Conservation (phyloP, 2,113 vertebrate genomes). For the Crotophaga sulcirostris region DNA sequence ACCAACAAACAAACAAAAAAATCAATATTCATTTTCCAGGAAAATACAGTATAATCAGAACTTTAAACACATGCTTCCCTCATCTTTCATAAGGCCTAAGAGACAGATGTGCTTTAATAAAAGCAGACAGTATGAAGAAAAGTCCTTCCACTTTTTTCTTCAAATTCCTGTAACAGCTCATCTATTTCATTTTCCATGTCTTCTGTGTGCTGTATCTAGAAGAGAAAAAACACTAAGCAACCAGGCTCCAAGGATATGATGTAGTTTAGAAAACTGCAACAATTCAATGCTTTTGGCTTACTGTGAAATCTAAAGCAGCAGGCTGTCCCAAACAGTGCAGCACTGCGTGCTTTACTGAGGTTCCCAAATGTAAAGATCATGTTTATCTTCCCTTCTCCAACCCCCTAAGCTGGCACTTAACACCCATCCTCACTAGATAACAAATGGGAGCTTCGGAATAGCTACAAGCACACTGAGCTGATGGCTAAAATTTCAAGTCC, state of each 20-base stretch:
- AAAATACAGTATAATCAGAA: conserved; percentile 60
- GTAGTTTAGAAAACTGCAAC: neutral
- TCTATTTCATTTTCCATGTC: conserved; percentile 99
- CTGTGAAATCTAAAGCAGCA: neutral
- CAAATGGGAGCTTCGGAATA: neutral
- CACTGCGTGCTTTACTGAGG: neutral
- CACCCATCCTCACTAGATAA: neutral
- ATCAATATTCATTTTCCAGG: conserved; percentile 1
- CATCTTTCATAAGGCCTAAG: conserved; percentile 61
- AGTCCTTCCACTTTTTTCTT: conserved; percentile 95
- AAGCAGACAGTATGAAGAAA: conserved; percentile 99
- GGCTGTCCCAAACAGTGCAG: accelerated
- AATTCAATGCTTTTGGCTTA: neutral
- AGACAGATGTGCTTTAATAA: conserved; percentile 83
- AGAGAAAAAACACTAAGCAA: neutral
- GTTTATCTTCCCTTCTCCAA: neutral
- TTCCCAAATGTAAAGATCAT: neutral
- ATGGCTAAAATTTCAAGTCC: neutral
- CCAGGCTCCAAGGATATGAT: neutral
- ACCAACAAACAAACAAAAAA: neutral
- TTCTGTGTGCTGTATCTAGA: conserved; percentile 96
- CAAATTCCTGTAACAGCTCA: conserved; percentile 96
- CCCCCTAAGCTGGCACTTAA: neutral
- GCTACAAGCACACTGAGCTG: neutral
- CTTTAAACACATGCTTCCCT: conserved; percentile 63